These are phyloP conservation scores for Nothocercus nigrocapillus DNA, from an alignment of 2,113 vertebrate species.

Conservation along the genomic window DNA sequence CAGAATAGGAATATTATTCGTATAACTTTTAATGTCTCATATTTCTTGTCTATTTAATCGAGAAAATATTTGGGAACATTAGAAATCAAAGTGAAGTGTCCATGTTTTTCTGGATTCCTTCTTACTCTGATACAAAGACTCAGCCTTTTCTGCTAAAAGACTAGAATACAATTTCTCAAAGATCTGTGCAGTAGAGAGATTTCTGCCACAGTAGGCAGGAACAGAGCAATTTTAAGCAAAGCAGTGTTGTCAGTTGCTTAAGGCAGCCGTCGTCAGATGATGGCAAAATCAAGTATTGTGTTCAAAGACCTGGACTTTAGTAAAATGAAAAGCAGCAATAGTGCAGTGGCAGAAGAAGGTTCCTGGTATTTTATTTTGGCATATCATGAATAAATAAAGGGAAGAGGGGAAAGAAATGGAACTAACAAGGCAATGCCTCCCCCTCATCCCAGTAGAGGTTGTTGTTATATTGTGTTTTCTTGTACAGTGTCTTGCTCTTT, in stretches of 20 bases:
- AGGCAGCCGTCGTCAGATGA: background rate
- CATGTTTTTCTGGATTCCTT: background rate
- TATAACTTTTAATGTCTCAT: background rate
- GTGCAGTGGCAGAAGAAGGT: background rate
- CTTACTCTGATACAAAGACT: background rate
- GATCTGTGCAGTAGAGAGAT: background rate
- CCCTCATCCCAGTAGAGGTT: background rate
- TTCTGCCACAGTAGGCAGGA: slow-evolving; percentile 22
- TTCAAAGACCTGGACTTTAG: background rate
- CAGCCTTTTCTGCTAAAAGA: background rate
- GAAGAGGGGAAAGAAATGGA: background rate
- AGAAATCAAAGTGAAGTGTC: background rate
- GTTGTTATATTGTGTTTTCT: background rate
- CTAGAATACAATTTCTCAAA: background rate
- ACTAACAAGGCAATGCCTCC: background rate
- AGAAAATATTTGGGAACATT: background rate
- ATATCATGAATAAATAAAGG: background rate
- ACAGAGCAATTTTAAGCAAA: slow-evolving; percentile 30
- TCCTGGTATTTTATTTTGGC: background rate
- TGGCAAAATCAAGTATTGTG: background rate
- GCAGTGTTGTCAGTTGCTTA: slow-evolving; percentile 20
- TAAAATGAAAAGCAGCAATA: background rate
- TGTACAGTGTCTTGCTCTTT: background rate
- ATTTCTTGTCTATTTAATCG: background rate
- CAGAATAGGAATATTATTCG: background rate